These are phyloP conservation scores for Falco berigora DNA, from an alignment of 2,797 vertebrate genomes.

Conservation along the genomic window DNA sequence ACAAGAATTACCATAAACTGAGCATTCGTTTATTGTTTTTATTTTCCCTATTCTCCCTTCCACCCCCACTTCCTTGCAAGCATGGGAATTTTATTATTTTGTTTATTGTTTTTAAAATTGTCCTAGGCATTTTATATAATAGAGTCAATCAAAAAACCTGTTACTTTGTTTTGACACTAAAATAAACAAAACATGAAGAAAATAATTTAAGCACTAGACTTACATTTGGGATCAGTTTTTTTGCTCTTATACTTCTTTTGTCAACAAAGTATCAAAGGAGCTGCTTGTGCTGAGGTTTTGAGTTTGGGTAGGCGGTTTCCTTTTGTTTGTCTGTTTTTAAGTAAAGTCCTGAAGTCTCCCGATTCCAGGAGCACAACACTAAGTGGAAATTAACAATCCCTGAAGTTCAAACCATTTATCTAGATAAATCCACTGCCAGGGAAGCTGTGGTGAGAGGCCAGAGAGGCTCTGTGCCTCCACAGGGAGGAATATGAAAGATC, in stretches of 20 bases:
- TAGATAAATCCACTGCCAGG: neutral
- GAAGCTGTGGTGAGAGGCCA: fast-evolving
- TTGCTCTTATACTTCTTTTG: neutral
- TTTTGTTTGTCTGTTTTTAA: neutral
- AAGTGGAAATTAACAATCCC: neutral
- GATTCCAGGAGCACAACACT: neutral
- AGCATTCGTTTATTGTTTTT: neutral
- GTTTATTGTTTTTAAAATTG: neutral
- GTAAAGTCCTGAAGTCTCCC: neutral
- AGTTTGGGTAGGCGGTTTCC: neutral
- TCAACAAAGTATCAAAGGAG: neutral
- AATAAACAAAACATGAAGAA: neutral
- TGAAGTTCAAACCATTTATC: neutral
- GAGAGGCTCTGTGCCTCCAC: fast-evolving
- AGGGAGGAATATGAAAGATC: neutral
- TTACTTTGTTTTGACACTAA: neutral
- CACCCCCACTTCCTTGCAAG: neutral
- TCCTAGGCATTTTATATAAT: neutral
- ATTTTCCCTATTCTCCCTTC: neutral
- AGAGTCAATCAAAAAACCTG: neutral
- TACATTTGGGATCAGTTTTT: neutral
- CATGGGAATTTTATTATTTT: neutral
- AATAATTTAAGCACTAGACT: neutral
- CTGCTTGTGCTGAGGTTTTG: neutral
- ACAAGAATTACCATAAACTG: neutral